phyloP scores from a whole-genome alignment of 2,888 invertebrate species.

The Muschampia plurimacula region DNA sequence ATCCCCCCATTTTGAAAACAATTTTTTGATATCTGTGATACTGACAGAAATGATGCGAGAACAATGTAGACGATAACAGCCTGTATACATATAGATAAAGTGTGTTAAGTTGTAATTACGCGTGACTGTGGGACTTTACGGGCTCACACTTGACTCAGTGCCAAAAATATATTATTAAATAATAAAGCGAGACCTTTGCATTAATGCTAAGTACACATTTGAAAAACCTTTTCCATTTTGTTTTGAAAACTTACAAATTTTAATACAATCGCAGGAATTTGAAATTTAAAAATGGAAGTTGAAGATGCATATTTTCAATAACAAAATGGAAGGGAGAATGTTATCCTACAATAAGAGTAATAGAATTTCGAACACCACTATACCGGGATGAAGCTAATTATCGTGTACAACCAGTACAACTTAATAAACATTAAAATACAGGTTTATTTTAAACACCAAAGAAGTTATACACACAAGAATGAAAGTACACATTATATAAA shows the following conservation, averaged over 20 bases:
- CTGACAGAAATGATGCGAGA: too few relatives aligned
- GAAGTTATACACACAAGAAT: constrained; percentile 12
- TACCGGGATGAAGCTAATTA: constrained; percentile 56
- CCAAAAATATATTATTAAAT: constrained; percentile 14
- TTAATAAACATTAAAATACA: constrained; percentile 57
- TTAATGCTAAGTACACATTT: neutral
- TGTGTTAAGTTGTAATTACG: constrained; percentile 1
- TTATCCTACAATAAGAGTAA: constrained; percentile 25
- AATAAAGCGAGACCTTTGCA: neutral
- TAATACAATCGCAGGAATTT: neutral
- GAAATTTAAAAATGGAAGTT: neutral
- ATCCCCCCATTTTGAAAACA: too few relatives aligned
- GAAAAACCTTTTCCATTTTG: constrained; percentile 4
- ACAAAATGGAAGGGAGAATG: constrained; percentile 42
- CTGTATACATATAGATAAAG: neutral
- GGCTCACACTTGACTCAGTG: neutral
- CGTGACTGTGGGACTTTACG: constrained; percentile 69
- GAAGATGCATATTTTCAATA: neutral
- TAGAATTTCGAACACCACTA: constrained; percentile 49
- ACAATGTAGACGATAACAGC: neutral
- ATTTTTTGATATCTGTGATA: too few relatives aligned
- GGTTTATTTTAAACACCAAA: constrained; percentile 1
- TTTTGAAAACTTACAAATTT: neutral
- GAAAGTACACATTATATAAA: too few relatives aligned
- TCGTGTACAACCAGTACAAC: constrained; percentile 63